These are phyloP conservation scores for Uromys caudimaculatus DNA, from an alignment of 2,797 vertebrate species.

Conservation along the genomic window DNA sequence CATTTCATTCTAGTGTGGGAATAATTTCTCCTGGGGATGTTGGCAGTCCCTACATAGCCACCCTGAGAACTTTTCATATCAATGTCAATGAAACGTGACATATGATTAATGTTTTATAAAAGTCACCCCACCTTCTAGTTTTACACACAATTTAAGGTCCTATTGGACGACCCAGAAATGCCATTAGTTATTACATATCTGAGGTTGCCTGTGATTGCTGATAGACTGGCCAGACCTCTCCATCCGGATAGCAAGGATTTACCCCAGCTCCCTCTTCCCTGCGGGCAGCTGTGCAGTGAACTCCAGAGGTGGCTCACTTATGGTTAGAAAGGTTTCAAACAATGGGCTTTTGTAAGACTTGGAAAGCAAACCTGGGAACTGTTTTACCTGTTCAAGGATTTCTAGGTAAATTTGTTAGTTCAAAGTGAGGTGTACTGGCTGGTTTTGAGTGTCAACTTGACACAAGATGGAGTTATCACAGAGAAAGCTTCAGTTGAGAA, in stretches of 20 bases:
- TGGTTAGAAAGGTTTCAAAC: neutral
- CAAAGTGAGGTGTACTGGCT: neutral
- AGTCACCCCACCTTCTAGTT: neutral
- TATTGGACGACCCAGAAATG: neutral
- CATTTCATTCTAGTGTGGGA: neutral
- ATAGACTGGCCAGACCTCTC: neutral
- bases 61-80: neutral
- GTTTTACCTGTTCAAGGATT: neutral
- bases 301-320: neutral
- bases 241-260: too few species aligned
- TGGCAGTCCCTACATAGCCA: neutral
- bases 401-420: conserved; percentile 10
- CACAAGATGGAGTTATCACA: too few species aligned
- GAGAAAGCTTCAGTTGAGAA: too few species aligned
- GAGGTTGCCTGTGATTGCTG: neutral
- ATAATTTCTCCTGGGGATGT: neutral
- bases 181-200: neutral
- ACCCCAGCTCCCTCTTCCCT: neutral
- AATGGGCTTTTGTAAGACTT: neutral
- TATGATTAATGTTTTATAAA: neutral
- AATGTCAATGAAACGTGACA: neutral
- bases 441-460: too few species aligned
- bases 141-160: too few species aligned
- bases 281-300: neutral
- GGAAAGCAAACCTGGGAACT: neutral